A percentile compares a stretch with the other conserved stretches of the same genome.
These are phyloP conservation scores for Melanargia galathea DNA, from an alignment of 2,888 invertebrate species.

Conservation along the genomic window DNA sequence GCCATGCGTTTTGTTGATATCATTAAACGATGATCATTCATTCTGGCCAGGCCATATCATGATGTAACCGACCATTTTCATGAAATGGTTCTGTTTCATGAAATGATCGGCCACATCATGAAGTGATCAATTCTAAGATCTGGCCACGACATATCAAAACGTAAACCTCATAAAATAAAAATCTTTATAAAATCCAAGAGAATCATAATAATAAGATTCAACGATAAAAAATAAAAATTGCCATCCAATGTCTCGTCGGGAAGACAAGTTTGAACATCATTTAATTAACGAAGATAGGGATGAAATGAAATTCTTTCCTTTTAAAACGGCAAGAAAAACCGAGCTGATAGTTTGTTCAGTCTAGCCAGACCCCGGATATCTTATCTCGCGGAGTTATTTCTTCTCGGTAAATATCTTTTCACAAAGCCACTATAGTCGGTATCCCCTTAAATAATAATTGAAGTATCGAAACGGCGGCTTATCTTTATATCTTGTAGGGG, in stretches of 20 bases:
- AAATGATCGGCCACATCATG: too few species aligned
- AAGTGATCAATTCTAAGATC: too few species aligned
- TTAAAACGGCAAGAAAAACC: slow-evolving; percentile 47
- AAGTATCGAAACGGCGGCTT: slow-evolving; percentile 46
- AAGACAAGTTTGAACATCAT: slow-evolving; percentile 50
- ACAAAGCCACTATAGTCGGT: slow-evolving; percentile 11
- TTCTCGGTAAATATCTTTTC: slow-evolving; percentile 20
- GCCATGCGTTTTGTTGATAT: too few species aligned
- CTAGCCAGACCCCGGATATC: slow-evolving; percentile 42
- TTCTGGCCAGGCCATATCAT: too few species aligned
- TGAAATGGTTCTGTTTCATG: too few species aligned
- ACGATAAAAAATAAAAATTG: slow-evolving; percentile 22
- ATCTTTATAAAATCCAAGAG: slow-evolving; percentile 2
- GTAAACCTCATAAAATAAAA: background rate
- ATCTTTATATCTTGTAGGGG: slow-evolving; percentile 36
- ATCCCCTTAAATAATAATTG: slow-evolving; percentile 48
- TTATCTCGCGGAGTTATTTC: slow-evolving; percentile 26
- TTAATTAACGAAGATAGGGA: slow-evolving; percentile 57
- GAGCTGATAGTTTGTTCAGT: slow-evolving; percentile 53
- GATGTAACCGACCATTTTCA: too few species aligned
- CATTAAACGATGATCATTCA: too few species aligned
- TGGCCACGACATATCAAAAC: too few species aligned
- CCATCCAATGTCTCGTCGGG: slow-evolving; percentile 10
- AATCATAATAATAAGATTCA: slow-evolving; percentile 20
- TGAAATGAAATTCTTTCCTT: slow-evolving; percentile 57